A percentile compares a stretch with the other conserved stretches of the same genome.
Conservation (phyloP, 1,140 invertebrate species). For the Caenorhabditis tropicalis region DNA sequence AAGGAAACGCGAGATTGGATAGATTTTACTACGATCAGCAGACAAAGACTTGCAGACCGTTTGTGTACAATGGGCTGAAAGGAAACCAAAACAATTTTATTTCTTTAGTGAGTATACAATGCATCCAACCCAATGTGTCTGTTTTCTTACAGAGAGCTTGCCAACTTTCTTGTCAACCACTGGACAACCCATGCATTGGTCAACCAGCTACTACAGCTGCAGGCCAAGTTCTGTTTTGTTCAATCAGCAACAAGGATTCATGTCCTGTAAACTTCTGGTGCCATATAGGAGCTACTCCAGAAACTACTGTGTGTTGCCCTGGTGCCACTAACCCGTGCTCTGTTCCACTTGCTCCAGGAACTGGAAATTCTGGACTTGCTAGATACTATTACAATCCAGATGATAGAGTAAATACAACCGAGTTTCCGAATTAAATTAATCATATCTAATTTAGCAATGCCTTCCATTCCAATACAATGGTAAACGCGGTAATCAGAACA, state of each 20-base stretch:
- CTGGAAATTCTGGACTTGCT: constrained; percentile 66
- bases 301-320: constrained; percentile 71
- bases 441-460: constrained; percentile 73
- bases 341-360: constrained; percentile 70
- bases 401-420: constrained; percentile 73
- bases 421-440: not conserved
- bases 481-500: constrained; percentile 84
- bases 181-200: constrained; percentile 72
- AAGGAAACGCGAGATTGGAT: constrained; percentile 67
- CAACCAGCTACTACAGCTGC: constrained; percentile 68
- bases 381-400: constrained; percentile 79
- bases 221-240: constrained; percentile 63
- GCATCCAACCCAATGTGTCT: not conserved
- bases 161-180: constrained; percentile 69
- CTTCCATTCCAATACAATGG: constrained; percentile 83
- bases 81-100: constrained; percentile 74
- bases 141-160: constrained; percentile 60
- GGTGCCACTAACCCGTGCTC: constrained; percentile 72
- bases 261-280: constrained; percentile 72
- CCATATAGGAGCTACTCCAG: constrained; percentile 70
- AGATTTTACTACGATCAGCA: constrained; percentile 72
- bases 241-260: constrained; percentile 59
- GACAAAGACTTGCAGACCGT: constrained; percentile 71
- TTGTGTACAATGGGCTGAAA: constrained; percentile 73
- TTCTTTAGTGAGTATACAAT: constrained; percentile 54